phyloP scores from a whole-genome alignment of 1,140 invertebrate species.

The Epicauta chinensis region DNA sequence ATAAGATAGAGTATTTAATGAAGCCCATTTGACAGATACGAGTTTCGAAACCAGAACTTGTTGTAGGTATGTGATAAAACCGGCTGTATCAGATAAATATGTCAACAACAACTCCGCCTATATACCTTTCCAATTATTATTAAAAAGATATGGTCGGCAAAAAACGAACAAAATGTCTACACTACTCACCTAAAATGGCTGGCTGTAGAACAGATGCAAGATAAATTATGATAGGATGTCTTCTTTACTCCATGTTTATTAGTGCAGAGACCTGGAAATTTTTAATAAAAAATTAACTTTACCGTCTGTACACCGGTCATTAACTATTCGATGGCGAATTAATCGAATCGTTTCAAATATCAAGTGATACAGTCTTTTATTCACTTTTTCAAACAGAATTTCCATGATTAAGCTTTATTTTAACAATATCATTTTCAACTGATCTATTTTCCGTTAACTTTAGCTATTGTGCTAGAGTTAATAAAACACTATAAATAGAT shows the following conservation, averaged over 20 bases:
- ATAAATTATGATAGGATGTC: constrained; percentile 21
- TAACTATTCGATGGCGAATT: too few species aligned
- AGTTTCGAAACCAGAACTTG: constrained; percentile 28
- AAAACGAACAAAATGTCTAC: constrained; percentile 24
- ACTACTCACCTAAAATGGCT: constrained; percentile 34
- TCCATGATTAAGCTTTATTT: too few species aligned
- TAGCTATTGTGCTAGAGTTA: constrained; percentile 8
- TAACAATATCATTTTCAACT: not conserved
- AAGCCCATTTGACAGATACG: constrained; percentile 36
- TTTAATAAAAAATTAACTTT: not conserved
- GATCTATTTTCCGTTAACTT: not conserved
- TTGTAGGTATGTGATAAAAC: constrained; percentile 26
- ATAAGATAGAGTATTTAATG: constrained; percentile 37
- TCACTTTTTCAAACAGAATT: too few species aligned
- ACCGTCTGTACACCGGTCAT: too few species aligned
- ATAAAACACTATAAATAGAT: constrained; percentile 12
- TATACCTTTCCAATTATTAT: constrained; percentile 31
- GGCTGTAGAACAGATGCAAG: constrained; percentile 25
- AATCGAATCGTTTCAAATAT: too few species aligned
- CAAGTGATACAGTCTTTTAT: too few species aligned
- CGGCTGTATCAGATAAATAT: constrained; percentile 40
- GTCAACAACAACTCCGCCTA: constrained; percentile 37
- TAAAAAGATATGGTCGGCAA: constrained; percentile 13
- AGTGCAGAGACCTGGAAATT: constrained; percentile 22
- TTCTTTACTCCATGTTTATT: constrained; percentile 32